phyloP scores from a whole-genome alignment of 2,797 vertebrate genomes.

The Macrochelys suwanniensis region DNA sequence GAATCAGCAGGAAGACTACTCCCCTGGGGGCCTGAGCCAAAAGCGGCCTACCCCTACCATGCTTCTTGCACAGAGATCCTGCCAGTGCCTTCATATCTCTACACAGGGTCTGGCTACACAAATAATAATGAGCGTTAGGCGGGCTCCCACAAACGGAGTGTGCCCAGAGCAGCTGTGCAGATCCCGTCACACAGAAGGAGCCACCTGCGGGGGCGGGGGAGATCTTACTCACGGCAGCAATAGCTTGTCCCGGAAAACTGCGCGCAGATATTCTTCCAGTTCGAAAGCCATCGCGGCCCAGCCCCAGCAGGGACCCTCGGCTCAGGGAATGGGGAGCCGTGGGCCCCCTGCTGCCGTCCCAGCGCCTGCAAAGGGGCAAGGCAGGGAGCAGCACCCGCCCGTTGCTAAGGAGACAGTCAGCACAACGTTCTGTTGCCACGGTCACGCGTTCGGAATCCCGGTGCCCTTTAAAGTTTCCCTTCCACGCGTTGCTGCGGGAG shows the following conservation, averaged over 20 bases:
- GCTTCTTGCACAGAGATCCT: background rate
- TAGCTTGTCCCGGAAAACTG: conserved; percentile 56
- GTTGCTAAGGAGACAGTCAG: conserved; percentile 50
- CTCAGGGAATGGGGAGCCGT: background rate
- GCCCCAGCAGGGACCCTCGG: background rate
- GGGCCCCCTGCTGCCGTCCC: background rate
- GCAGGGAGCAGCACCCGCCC: background rate
- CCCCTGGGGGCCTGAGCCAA: background rate
- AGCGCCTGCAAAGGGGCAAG: background rate
- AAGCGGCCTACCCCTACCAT: background rate
- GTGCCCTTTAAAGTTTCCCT: background rate
- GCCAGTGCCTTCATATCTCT: background rate
- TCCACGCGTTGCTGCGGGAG: background rate
- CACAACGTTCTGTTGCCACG: conserved; percentile 66
- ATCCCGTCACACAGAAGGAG: background rate
- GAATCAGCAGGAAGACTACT: background rate
- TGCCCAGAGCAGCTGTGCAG: too few species aligned
- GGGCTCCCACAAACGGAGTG: too few species aligned
- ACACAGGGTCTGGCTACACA: background rate
- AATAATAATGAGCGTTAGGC: background rate
- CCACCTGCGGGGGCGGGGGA: background rate
- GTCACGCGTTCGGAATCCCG: background rate
- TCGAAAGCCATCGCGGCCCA: conserved; percentile 49
- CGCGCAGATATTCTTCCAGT: conserved; percentile 60
- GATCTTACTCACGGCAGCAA: conserved; percentile 75